Evolutionary conservation across 1,140 invertebrate genomes (phyloP), one percentile per base, ranked within the genome.

Genomic region (Macrobrachium rosenbergii): DNA sequence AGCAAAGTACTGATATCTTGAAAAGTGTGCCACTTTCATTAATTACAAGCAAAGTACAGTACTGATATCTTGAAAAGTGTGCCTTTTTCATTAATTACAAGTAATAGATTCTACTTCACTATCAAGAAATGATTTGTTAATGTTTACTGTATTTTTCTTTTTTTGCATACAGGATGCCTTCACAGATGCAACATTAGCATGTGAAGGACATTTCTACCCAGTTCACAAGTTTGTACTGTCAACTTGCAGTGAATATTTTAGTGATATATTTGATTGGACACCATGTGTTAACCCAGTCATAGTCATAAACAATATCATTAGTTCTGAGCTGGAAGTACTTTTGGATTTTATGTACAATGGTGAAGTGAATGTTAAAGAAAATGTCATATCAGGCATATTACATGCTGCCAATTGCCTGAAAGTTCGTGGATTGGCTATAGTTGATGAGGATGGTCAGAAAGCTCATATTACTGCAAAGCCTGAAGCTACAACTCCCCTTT

Each of bases 121-220:
- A 37, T 17, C 58, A 77, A 59, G 45, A 21, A 43, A 21, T 62
- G 21, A 43, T 21, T 80, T 43, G 16, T 81, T 59, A 82, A 58
- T 45, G 6, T 37, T 64, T 19, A 62, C 23, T 62, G 58, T 80
- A 76, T 45, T 82, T 17, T 81, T 82, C 23, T 76, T 81, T 81
- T 19, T 67, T 69, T 52, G 37, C 45, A 87, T 67, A 28, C 89
- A 89, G 89, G 75, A 58, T 60, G 76, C 72, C 28, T 89, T 82
- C 59, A 89, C 89, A 45, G 89, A 89, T 82, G 89, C 89, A 17
- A 89, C 89, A n/a, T 69, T 89, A 45, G 89, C 89, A n/a, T 89
- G 89, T 83, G 89, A 89, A 58, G 89, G 89, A 63, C 76, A 82
- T 28, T 89, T 89, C 63, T 89, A 78, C 58, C 87, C 87, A 21